A percentile compares a stretch with the other conserved stretches of the same genome.
Conservation (phyloP, 2,113 vertebrate genomes). For the Tinamus guttatus region DNA sequence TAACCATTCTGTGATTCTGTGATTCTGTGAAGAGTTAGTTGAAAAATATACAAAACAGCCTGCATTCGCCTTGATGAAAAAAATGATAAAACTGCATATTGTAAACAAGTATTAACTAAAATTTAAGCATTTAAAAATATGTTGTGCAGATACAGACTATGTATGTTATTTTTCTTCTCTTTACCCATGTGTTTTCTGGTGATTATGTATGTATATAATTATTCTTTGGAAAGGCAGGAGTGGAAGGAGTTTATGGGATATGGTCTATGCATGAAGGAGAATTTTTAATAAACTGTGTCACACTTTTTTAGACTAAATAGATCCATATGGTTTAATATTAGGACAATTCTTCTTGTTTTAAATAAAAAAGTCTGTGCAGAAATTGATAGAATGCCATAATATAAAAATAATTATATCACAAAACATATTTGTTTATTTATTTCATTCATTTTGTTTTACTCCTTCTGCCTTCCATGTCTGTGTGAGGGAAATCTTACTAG, state of each 20-base stretch:
- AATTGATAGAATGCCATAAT: neutral
- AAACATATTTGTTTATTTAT: neutral
- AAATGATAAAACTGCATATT: neutral
- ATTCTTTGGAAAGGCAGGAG: rapidly evolving
- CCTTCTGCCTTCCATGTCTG: rapidly evolving
- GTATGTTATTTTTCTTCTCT: neutral
- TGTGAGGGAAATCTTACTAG: neutral
- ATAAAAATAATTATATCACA: neutral
- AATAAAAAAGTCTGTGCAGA: neutral
- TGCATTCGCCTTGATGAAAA: neutral
- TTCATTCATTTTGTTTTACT: neutral
- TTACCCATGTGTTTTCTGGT: neutral
- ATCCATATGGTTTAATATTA: neutral
- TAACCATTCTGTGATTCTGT: too few species aligned
- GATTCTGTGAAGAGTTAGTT: neutral
- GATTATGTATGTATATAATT: neutral
- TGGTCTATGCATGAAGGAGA: neutral
- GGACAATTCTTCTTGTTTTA: neutral
- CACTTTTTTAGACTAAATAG: neutral
- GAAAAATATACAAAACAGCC: neutral
- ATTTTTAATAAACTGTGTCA: neutral
- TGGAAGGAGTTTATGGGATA: neutral
- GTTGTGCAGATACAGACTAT: neutral
- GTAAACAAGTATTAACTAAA: neutral
- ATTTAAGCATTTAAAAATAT: neutral